phyloP scores from a whole-genome alignment of 2,797 vertebrate genomes.

The Eulemur rubriventer region DNA sequence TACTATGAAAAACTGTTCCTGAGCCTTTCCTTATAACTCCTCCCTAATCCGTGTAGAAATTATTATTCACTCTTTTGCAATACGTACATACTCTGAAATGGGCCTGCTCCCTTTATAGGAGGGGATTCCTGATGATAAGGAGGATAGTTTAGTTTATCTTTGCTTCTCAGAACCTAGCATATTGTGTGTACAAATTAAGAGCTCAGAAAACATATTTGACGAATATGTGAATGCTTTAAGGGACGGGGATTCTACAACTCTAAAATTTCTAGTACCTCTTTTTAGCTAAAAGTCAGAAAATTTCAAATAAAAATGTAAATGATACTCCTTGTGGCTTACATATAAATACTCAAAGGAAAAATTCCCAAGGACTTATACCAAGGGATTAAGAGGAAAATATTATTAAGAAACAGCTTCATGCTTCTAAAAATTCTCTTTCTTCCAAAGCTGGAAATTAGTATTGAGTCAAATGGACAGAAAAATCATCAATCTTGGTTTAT shows the following conservation, averaged over 20 bases:
- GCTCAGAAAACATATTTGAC: constrained; percentile 14
- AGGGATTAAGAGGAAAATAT: not conserved
- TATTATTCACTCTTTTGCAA: not conserved
- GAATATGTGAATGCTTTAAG: not conserved
- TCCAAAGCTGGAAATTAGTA: constrained; percentile 35
- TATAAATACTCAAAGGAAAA: constrained; percentile 43
- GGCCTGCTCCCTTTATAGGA: not conserved
- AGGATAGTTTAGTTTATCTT: not conserved
- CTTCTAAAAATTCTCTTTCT: constrained; percentile 45
- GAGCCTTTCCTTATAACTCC: not conserved
- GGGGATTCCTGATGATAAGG: not conserved
- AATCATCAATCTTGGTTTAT: constrained; percentile 27
- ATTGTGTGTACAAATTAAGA: not conserved
- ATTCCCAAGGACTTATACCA: constrained; percentile 7
- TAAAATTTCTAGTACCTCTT: constrained; percentile 32
- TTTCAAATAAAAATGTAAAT: constrained; percentile 65
- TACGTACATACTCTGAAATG: not conserved
- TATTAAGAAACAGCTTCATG: constrained; percentile 30
- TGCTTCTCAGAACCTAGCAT: not conserved
- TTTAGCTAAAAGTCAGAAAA: constrained; percentile 57
- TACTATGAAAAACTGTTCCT: not conserved
- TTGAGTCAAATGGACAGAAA: constrained; percentile 36
- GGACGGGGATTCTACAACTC: not conserved
- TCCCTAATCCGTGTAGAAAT: not conserved
- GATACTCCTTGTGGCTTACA: constrained; percentile 2